Evolutionary conservation across 2,888 invertebrate species (phyloP).

Genomic region (Andrena praecox): DNA sequence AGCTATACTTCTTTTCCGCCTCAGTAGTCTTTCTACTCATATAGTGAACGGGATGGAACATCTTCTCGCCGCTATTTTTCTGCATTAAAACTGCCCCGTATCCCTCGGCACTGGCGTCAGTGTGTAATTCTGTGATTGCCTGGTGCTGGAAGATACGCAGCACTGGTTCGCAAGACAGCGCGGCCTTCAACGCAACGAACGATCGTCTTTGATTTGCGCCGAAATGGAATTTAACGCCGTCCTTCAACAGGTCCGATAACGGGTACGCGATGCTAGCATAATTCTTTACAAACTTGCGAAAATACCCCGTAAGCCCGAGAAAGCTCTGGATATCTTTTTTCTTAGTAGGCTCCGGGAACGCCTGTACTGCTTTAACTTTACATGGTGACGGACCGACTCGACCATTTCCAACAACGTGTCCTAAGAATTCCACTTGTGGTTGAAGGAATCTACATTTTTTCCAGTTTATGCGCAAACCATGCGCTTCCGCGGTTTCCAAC

Average conservation of each 20-base stretch:
- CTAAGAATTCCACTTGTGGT: not conserved
- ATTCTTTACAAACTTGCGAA: conserved; percentile 12
- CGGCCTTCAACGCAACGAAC: conserved; percentile 9
- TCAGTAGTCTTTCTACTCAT: not conserved
- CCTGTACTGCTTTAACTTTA: not conserved
- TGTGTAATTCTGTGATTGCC: conserved; percentile 26
- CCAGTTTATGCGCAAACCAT: conserved; percentile 8
- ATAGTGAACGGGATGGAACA: not conserved
- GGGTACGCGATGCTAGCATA: conserved; percentile 12
- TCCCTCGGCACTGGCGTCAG: too few species aligned
- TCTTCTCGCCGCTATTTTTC: conserved; percentile 23
- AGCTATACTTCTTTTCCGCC: not conserved
- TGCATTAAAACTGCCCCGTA: conserved; percentile 39
- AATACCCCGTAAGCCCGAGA: conserved; percentile 9
- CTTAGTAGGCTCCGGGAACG: not conserved
- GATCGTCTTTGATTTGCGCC: not conserved
- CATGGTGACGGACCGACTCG: not conserved
- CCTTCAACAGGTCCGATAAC: conserved; percentile 4
- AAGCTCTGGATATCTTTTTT: conserved; percentile 17
- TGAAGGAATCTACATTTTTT: conserved; percentile 27
- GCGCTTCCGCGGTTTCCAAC: not conserved
- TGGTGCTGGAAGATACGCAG: conserved; percentile 27
- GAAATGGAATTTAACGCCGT: not conserved
- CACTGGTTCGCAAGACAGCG: conserved; percentile 14
- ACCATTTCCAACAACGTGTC: not conserved